Base-by-base conservation (phyloP, 1,140 invertebrate genomes). In the Drosophila subobscura region DNA sequence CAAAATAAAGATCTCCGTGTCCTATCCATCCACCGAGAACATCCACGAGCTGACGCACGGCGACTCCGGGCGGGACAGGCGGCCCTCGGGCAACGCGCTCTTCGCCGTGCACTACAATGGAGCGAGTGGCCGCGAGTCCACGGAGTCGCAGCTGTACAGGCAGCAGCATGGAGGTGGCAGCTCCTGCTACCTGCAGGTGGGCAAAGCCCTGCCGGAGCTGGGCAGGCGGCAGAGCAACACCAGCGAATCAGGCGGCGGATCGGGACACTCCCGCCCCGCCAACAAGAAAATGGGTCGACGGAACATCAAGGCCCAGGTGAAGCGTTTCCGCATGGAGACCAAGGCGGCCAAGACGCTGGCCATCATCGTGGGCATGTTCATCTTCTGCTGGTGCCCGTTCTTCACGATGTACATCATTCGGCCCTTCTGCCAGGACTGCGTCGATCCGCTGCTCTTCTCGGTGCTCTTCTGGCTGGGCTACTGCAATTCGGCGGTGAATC, bases 291-390 rank as follows among this genome's bases (percentile, higher is more conserved):
- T 92, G 79, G 93, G 74, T 74, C 91, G 67, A 83, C 92, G 66
- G 90, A 93, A 79, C 91, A 93, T 91, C 63, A 94, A 79, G 56
- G 81, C 88, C 0, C 91, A 91, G 56, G 94, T 95, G 2, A 94
- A 94, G 5, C 94, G 94, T 5, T 93, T 95, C 66, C 92, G 94
- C 60, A 93, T 96, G 66, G 97, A 98, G 75, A 96, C 95, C 0
- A 97, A 97, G 92, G 97, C 97, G 0, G 97, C 97, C 25, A 96
- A 97, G 86, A 98, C 97, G 0, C 92, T 99, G 44, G 97, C 96
- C 27, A 95, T 98, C 3, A 97, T 98, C 2, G 97, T 98, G 4
- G 97, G 97, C 8, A 96, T 97, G 20, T 99, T 98, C 89, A 94
- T 98, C 4, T 94, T 97, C 5, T 98, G 97, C 75, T 98, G 97